Conservation (phyloP, 2,113 vertebrate genomes). For the Columba livia region DNA sequence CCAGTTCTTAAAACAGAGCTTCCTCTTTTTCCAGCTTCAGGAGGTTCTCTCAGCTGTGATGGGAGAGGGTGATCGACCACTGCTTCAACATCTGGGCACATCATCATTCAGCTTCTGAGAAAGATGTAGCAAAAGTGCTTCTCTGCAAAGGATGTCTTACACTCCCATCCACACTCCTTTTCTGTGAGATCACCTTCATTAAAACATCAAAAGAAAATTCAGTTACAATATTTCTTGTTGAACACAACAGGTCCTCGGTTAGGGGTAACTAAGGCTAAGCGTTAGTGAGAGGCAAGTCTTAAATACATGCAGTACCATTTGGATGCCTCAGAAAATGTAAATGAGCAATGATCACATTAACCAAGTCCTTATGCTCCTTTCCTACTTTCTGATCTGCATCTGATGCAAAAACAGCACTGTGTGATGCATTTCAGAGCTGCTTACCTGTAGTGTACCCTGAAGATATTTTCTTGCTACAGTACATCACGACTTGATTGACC, state of each 20-base stretch:
- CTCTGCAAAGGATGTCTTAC: neutral
- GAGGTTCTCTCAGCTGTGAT: neutral
- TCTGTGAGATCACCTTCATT: neutral
- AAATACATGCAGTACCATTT: neutral
- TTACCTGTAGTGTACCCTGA: neutral
- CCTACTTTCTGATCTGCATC: neutral
- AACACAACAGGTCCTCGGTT: neutral
- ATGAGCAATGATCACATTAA: neutral
- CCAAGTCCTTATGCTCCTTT: neutral
- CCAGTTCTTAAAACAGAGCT: neutral
- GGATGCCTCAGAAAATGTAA: neutral
- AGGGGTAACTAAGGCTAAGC: neutral
- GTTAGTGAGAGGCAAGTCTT: neutral
- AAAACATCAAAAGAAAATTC: neutral
- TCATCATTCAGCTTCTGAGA: neutral
- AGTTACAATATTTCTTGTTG: neutral
- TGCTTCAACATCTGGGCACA: neutral
- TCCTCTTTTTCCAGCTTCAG: neutral
- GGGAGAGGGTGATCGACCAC: neutral
- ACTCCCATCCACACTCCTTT: neutral
- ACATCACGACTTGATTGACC: neutral
- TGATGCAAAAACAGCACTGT: neutral
- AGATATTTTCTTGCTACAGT: neutral
- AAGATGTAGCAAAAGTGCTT: neutral
- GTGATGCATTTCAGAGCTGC: neutral